Conservation (phyloP, 2,113 vertebrate species). For the Rhinoptilus africanus region DNA sequence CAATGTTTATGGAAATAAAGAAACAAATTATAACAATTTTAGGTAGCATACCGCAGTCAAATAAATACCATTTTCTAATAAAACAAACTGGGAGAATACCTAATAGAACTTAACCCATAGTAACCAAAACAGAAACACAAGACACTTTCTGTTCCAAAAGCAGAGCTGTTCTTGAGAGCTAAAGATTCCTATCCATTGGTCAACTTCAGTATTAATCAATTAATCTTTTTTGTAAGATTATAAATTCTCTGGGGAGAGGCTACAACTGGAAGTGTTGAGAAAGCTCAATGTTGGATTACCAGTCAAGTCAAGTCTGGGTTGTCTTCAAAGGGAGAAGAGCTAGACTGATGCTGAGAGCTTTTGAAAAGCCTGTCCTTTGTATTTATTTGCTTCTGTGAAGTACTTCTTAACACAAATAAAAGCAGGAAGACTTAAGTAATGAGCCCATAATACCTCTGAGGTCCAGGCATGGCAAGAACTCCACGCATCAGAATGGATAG, state of each 20-base stretch:
- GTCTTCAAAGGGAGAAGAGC: not conserved
- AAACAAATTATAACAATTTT: slow-evolving; percentile 58
- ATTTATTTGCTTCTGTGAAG: not conserved
- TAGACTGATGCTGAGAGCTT: not conserved
- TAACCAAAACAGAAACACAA: slow-evolving; percentile 2
- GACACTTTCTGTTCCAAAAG: not conserved
- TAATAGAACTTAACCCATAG: slow-evolving; percentile 41
- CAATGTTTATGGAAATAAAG: slow-evolving; percentile 61
- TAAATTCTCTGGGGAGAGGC: not conserved
- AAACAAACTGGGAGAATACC: slow-evolving; percentile 39
- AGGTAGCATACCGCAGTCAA: slow-evolving; percentile 57
- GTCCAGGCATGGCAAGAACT: not conserved
- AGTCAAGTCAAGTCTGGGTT: not conserved
- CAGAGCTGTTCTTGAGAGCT: not conserved
- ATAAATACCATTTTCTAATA: slow-evolving; percentile 62
- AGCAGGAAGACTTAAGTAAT: not conserved
- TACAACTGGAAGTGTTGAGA: not conserved
- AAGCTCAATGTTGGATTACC: not conserved
- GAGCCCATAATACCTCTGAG: not conserved
- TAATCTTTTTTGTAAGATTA: not conserved
- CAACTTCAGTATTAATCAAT: not conserved
- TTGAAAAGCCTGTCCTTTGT: not conserved
- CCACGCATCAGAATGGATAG: not conserved
- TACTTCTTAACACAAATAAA: not conserved
- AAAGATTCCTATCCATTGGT: not conserved